Conservation (phyloP, 2,888 invertebrate genomes). For the Pammene fasciana region DNA sequence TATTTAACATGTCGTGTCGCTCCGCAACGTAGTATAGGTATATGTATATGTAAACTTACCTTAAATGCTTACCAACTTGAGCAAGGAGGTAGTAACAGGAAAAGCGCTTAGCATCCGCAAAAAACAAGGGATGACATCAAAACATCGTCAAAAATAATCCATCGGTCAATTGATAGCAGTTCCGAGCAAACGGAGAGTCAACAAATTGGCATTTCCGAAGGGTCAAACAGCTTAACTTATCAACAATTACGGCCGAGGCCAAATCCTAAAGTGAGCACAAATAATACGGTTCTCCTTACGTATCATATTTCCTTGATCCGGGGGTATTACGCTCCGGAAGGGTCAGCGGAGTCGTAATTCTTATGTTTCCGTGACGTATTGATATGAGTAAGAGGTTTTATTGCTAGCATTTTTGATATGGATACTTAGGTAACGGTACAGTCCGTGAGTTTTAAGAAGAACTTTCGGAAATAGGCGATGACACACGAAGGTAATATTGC, state of each 20-base stretch:
- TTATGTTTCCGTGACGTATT: slow-evolving; percentile 57
- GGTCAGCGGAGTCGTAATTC: slow-evolving; percentile 72
- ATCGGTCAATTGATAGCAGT: slow-evolving; percentile 42
- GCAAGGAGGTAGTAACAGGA: neutral
- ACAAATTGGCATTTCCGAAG: slow-evolving; percentile 73
- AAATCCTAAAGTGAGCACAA: slow-evolving; percentile 77
- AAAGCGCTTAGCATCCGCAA: slow-evolving; percentile 14
- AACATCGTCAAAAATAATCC: slow-evolving; percentile 30
- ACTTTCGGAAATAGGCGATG: no score
- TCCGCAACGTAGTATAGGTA: neutral
- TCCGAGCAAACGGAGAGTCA: slow-evolving; percentile 62
- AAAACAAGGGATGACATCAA: slow-evolving; percentile 27
- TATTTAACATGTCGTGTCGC: no score
- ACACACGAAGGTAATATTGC: no score
- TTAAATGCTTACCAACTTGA: neutral
- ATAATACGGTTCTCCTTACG: slow-evolving; percentile 72
- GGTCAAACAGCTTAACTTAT: slow-evolving; percentile 76
- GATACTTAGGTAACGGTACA: no score
- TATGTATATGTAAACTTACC: neutral
- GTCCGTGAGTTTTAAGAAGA: no score
- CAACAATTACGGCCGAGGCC: slow-evolving; percentile 57
- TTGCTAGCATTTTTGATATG: slow-evolving; percentile 43
- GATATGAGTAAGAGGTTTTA: slow-evolving; percentile 65
- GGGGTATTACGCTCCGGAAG: slow-evolving; percentile 69
- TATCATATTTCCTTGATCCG: slow-evolving; percentile 80